Percentiles rank a stretch among this genome's conserved stretches.
Conservation (phyloP, 2,113 vertebrate genomes). For the Cavia aperea region DNA sequence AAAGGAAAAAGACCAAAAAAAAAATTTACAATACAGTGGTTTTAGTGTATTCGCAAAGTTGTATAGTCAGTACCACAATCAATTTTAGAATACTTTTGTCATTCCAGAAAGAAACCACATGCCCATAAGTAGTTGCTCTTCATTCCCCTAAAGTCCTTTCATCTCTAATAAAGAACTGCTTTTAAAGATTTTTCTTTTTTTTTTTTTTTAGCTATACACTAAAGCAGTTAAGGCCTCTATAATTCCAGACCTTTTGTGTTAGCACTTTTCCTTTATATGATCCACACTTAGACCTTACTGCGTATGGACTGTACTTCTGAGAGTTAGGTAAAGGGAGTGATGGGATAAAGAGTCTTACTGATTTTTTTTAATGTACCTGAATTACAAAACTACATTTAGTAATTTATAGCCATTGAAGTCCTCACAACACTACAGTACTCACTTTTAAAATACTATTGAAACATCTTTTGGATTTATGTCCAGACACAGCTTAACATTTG, state of each 20-base stretch:
- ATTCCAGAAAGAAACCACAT: not conserved
- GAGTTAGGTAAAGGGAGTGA: not conserved
- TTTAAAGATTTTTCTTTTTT: not conserved
- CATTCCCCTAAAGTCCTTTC: not conserved
- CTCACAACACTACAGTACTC: not conserved
- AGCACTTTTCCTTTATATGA: not conserved
- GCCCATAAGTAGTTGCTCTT: not conserved
- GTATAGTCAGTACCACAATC: not conserved
- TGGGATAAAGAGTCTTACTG: not conserved
- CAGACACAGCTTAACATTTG: not conserved
- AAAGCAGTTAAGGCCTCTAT: not conserved
- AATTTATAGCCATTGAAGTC: not conserved
- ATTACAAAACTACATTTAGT: not conserved
- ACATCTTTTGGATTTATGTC: not conserved
- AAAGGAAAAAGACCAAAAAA: too few relatives aligned
- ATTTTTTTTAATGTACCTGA: not conserved
- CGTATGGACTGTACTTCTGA: not conserved
- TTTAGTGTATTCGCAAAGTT: not conserved
- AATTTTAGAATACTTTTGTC: constrained; percentile 15
- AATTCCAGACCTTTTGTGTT: not conserved
- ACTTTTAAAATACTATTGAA: constrained; percentile 25
- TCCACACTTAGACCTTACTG: not conserved
- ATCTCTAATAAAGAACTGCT: not conserved
- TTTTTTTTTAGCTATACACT: not conserved
- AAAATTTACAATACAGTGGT: not conserved